A percentile compares a stretch with the other conserved stretches of the same genome.
These are phyloP conservation scores for Archilochus colubris DNA, from an alignment of 2,113 vertebrate species.

Conservation along the genomic window DNA sequence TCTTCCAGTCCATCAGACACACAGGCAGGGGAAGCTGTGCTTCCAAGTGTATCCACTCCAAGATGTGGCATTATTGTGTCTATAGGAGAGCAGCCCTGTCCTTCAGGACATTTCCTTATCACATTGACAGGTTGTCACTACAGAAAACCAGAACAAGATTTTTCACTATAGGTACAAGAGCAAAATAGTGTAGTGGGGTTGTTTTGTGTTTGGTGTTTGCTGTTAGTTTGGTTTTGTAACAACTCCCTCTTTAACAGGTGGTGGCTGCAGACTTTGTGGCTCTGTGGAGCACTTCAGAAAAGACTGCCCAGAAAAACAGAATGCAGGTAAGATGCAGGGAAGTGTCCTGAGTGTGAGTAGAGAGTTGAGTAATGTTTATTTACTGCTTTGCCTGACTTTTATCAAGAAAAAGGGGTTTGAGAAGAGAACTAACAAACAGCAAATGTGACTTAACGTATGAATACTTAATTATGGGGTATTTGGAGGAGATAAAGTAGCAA, in stretches of 20 bases:
- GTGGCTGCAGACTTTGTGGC: conserved; percentile 90
- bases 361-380: background rate
- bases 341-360: background rate
- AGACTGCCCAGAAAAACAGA: conserved; percentile 90
- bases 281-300: conserved; percentile 95
- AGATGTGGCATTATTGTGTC: rapidly evolving
- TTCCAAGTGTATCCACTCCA: rapidly evolving
- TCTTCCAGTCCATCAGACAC: background rate
- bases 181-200: background rate
- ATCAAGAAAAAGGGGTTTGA: background rate
- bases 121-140: background rate
- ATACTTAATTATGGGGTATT: background rate
- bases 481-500: background rate
- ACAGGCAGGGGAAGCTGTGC: background rate
- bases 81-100: background rate
- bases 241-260: conserved; percentile 77
- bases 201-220: background rate
- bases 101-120: background rate
- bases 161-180: background rate
- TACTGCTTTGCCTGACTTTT: background rate
- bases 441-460: background rate
- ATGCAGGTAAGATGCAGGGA: conserved; percentile 77
- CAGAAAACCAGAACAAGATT: background rate
- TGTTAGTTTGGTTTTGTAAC: background rate
- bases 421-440: background rate